Evolutionary conservation across 2,113 vertebrate genomes (phyloP).

Genomic region (Mellivora capensis): DNA sequence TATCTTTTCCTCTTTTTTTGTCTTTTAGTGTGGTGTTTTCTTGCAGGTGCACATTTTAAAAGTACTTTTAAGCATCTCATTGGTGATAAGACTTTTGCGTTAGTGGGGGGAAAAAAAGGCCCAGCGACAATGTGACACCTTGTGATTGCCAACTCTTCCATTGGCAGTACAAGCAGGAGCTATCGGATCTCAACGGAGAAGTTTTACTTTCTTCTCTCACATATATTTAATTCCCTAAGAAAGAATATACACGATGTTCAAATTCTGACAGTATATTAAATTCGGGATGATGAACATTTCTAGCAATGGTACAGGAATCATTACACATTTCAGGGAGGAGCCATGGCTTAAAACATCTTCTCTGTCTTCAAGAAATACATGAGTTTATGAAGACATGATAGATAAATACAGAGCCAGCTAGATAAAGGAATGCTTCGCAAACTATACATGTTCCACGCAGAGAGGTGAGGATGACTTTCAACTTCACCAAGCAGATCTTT

Average conservation of each 20-base stretch:
- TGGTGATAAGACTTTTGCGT: neutral
- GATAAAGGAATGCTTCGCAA: neutral
- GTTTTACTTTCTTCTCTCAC: neutral
- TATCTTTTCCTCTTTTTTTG: neutral
- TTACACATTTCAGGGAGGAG: neutral
- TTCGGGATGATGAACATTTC: constrained; percentile 49
- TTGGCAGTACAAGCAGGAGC: neutral
- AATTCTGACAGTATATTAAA: constrained; percentile 50
- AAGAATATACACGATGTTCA: constrained; percentile 30
- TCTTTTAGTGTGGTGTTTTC: neutral
- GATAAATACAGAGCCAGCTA: neutral
- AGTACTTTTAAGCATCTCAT: neutral
- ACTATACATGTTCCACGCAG: neutral
- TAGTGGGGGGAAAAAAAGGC: neutral
- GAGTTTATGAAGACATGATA: neutral
- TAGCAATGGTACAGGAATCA: neutral
- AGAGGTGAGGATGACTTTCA: neutral
- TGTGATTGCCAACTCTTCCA: constrained; percentile 3
- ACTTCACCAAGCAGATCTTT: neutral
- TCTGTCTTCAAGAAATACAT: neutral
- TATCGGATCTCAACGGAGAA: neutral
- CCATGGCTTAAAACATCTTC: neutral
- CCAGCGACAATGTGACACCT: neutral
- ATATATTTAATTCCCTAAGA: constrained; percentile 6
- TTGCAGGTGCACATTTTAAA: constrained; percentile 15